Percentiles rank a stretch among this genome's conserved stretches.
These are phyloP conservation scores for Drosophila sordidula DNA, from an alignment of 2,888 invertebrate genomes.

Conservation along the genomic window DNA sequence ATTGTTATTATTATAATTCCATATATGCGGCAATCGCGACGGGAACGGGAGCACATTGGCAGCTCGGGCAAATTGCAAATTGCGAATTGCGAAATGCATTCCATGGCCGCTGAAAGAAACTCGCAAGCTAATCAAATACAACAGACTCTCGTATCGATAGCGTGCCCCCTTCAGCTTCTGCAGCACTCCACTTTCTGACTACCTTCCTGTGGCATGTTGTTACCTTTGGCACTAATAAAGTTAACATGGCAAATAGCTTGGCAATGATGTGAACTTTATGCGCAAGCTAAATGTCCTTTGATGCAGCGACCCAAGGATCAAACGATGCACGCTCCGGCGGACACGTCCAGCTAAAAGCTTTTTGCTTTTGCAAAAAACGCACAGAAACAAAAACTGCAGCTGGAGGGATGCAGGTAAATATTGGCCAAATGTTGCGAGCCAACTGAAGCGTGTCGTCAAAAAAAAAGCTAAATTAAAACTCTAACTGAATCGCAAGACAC, in stretches of 20 bases:
- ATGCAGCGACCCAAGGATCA: slow-evolving; percentile 52
- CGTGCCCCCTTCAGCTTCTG: background rate
- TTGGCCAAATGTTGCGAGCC: slow-evolving; percentile 58
- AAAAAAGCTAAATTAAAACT: slow-evolving; percentile 18
- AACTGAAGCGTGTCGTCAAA: slow-evolving; percentile 48
- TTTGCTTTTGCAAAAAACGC: slow-evolving; percentile 56
- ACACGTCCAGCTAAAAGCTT: slow-evolving; percentile 71
- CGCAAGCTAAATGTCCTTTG: slow-evolving; percentile 73
- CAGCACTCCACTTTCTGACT: background rate
- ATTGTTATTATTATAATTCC: slow-evolving; percentile 63
- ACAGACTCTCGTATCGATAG: slow-evolving; percentile 65
- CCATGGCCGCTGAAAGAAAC: slow-evolving; percentile 40
- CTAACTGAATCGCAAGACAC: slow-evolving; percentile 15
- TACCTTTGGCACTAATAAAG: slow-evolving; percentile 58
- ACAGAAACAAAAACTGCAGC: slow-evolving; percentile 27
- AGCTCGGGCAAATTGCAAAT: slow-evolving; percentile 27
- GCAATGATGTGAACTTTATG: slow-evolving; percentile 71
- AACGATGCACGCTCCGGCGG: slow-evolving; percentile 53
- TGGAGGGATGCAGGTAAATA: slow-evolving; percentile 44
- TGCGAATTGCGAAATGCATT: slow-evolving; percentile 37
- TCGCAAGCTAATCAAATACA: slow-evolving; percentile 69
- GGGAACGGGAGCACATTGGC: slow-evolving; percentile 7
- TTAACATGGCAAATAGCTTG: slow-evolving; percentile 72
- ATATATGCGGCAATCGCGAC: slow-evolving; percentile 8
- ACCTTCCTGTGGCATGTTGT: slow-evolving; percentile 10